Conservation (phyloP, 2,797 vertebrate genomes). For the Liparis tanakae region DNA sequence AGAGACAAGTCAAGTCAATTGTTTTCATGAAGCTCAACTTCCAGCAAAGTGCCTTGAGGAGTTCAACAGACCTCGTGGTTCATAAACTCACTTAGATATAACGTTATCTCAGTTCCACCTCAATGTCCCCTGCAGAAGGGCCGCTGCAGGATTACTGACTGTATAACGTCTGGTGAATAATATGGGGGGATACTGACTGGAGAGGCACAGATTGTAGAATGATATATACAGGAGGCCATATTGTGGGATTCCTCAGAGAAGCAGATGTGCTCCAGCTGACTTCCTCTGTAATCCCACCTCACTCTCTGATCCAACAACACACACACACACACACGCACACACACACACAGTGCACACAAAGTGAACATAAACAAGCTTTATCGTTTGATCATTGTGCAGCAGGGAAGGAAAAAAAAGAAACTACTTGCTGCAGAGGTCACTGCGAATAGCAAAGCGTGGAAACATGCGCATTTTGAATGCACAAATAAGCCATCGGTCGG, state of each 20-base stretch:
- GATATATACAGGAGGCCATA: conserved; percentile 49
- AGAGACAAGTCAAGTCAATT: background rate
- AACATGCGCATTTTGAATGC: conserved; percentile 23
- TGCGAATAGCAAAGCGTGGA: conserved; percentile 25
- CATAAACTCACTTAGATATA: conserved; percentile 7
- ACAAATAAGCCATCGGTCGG: conserved; percentile 36
- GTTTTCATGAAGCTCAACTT: background rate
- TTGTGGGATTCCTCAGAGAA: conserved; percentile 69
- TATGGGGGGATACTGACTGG: conserved; percentile 34
- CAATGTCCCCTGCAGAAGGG: background rate
- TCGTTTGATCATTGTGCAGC: conserved; percentile 60
- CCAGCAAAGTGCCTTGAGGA: background rate
- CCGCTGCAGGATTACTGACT: conserved; percentile 17
- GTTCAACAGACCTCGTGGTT: conserved; percentile 4
- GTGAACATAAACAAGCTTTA: conserved; percentile 52
- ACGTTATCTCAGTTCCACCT: conserved; percentile 1
- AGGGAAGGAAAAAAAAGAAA: conserved; percentile 12
- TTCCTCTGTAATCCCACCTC: conserved; percentile 65
- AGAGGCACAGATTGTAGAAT: conserved; percentile 48
- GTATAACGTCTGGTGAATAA: conserved; percentile 36
- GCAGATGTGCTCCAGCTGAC: conserved; percentile 71
- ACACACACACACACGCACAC: conserved; percentile 20
- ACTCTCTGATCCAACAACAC: conserved; percentile 43
- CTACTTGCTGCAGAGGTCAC: conserved; percentile 41
- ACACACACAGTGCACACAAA: conserved; percentile 29